Evolutionary conservation across 2,113 vertebrate species (phyloP).

Genomic region (Colinus virginianus): DNA sequence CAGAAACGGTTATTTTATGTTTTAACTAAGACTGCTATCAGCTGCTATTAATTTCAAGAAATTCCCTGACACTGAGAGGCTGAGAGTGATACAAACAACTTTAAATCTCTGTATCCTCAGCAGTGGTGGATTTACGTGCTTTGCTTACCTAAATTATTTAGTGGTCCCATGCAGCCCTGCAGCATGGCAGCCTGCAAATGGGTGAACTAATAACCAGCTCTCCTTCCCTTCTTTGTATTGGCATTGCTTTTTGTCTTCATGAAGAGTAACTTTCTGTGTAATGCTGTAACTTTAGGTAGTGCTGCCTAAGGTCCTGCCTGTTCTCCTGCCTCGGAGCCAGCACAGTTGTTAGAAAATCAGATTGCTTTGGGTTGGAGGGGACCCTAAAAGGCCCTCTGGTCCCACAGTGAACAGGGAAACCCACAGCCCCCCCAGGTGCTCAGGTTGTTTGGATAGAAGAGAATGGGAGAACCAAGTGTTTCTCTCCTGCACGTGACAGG

Average conservation of each 20-base stretch:
- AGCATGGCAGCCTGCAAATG: background rate
- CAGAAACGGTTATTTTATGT: background rate
- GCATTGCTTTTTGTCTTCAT: background rate
- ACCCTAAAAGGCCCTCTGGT: too few relatives aligned
- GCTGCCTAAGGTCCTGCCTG: background rate
- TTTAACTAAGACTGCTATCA: background rate
- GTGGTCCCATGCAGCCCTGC: background rate
- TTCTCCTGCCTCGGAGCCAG: background rate
- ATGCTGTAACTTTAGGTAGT: background rate
- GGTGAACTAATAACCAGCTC: background rate
- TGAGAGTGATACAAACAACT: background rate
- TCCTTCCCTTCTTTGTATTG: background rate
- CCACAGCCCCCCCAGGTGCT: too few relatives aligned
- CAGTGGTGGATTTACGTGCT: background rate
- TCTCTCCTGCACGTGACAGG: background rate
- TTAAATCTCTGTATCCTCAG: background rate
- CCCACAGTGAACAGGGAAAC: too few relatives aligned
- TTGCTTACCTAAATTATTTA: background rate
- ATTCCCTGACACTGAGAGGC: background rate
- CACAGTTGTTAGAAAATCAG: background rate
- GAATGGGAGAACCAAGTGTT: background rate
- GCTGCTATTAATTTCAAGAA: background rate
- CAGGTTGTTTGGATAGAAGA: background rate
- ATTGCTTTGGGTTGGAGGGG: too few relatives aligned
- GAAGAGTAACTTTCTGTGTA: background rate